A percentile compares a stretch with the other conserved stretches of the same genome.
These are phyloP conservation scores for Carposina sasakii DNA, from an alignment of 1,140 invertebrate genomes.

Conservation along the genomic window DNA sequence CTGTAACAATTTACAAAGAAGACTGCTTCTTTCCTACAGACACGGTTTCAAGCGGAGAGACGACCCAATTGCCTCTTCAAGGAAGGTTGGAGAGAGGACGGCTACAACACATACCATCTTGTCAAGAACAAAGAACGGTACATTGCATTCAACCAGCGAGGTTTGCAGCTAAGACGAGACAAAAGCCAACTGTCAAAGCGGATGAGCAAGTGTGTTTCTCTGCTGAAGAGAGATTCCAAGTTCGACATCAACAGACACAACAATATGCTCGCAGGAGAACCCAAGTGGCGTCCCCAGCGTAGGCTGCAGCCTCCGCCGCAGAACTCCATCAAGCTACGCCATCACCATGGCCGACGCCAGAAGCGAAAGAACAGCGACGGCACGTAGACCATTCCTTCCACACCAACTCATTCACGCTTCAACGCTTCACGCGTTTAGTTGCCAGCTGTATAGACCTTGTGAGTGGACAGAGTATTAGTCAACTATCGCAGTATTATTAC, in stretches of 20 bases:
- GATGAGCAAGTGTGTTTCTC: slow-evolving; percentile 54
- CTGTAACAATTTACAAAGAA: too few relatives aligned
- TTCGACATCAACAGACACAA: slow-evolving; percentile 64
- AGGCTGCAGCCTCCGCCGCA: slow-evolving; percentile 47
- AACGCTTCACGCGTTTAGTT: slow-evolving; percentile 66
- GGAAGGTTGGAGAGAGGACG: slow-evolving; percentile 62
- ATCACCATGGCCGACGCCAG: slow-evolving; percentile 55
- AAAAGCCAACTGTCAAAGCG: slow-evolving; percentile 45
- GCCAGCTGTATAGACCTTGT: slow-evolving; percentile 65
- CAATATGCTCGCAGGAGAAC: slow-evolving; percentile 40
- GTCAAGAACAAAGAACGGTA: slow-evolving; percentile 62
- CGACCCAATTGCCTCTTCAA: slow-evolving; percentile 62
- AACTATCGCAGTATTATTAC: slow-evolving; percentile 72
- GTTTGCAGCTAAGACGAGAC: slow-evolving; percentile 47
- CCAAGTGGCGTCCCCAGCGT: slow-evolving; percentile 55
- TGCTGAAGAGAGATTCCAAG: slow-evolving; percentile 60
- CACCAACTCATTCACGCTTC: slow-evolving; percentile 62
- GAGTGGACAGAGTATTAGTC: slow-evolving; percentile 71
- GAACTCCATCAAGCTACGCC: slow-evolving; percentile 58
- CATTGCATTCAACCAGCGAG: slow-evolving; percentile 63
- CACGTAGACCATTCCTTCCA: slow-evolving; percentile 43
- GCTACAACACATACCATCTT: slow-evolving; percentile 63
- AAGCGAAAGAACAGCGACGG: slow-evolving; percentile 62
- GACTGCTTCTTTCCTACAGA: slow-evolving; percentile 54
- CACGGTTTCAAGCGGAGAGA: slow-evolving; percentile 60